Evolutionary conservation across 1,140 invertebrate genomes (phyloP).

Genomic region (Apis laboriosa): DNA sequence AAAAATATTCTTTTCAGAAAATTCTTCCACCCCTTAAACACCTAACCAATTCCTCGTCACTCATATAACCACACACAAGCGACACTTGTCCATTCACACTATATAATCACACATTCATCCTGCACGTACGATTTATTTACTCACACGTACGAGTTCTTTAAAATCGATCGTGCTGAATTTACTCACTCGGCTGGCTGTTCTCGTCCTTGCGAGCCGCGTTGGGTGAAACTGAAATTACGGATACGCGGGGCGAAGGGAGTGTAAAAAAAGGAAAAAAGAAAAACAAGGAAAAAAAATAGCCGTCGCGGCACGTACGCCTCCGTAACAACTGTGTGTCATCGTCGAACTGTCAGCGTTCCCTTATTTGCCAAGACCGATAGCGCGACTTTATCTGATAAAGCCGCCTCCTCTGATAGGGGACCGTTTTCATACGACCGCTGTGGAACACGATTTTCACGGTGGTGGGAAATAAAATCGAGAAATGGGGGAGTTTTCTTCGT

Average conservation of each 20-base stretch:
- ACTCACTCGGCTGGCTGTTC: constrained; percentile 32
- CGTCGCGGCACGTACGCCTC: constrained; percentile 58
- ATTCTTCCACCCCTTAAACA: too few species aligned
- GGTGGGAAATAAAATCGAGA: constrained; percentile 37
- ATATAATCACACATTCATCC: background rate
- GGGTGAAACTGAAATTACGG: constrained; percentile 47
- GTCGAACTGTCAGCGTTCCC: constrained; percentile 59
- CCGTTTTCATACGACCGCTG: constrained; percentile 22
- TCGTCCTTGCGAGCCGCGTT: constrained; percentile 16
- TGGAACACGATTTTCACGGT: constrained; percentile 6
- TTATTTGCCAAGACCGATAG: constrained; percentile 70
- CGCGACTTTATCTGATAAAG: constrained; percentile 72
- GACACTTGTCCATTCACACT: background rate
- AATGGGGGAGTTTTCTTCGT: constrained; percentile 11
- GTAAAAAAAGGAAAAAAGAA: constrained; percentile 41
- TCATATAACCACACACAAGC: background rate
- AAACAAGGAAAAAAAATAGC: constrained; percentile 44
- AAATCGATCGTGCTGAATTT: constrained; percentile 42
- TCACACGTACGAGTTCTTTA: background rate
- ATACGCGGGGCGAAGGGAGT: constrained; percentile 13
- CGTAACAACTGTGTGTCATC: constrained; percentile 61
- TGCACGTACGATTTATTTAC: too few species aligned
- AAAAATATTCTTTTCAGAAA: background rate
- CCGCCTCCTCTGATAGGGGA: constrained; percentile 47
- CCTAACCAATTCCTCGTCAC: background rate